Evolutionary conservation across 2,888 invertebrate genomes (phyloP).

Genomic region (Psylliodes chrysocephalus): DNA sequence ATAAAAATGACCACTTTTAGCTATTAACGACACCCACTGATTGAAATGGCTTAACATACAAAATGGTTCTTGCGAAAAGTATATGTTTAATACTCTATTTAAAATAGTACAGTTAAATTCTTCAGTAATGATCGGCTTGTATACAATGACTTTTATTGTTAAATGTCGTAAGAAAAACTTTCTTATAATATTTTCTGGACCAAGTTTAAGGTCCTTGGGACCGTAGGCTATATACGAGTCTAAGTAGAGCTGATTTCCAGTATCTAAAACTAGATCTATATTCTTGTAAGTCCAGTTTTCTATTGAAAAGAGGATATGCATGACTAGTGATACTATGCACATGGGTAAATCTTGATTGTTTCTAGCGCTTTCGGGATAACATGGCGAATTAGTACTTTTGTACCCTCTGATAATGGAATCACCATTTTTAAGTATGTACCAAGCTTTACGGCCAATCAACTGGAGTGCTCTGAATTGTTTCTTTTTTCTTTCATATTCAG

Average conservation of each 20-base stretch:
- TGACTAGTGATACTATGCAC: constrained; percentile 68
- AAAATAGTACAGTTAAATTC: constrained; percentile 48
- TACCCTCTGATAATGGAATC: constrained; percentile 65
- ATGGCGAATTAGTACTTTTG: constrained; percentile 55
- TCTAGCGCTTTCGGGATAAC: constrained; percentile 64
- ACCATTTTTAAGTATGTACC: constrained; percentile 56
- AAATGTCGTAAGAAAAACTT: constrained; percentile 68
- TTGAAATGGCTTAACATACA: constrained; percentile 68
- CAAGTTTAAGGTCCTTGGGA: constrained; percentile 63
- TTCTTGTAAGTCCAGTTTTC: constrained; percentile 68
- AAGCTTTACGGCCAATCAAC: constrained; percentile 60
- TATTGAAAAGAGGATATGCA: constrained; percentile 65
- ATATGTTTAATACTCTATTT: constrained; percentile 64
- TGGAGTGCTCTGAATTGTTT: constrained; percentile 58
- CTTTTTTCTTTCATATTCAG: constrained; percentile 50
- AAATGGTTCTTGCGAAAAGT: constrained; percentile 69
- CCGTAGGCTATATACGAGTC: constrained; percentile 70
- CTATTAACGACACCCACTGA: constrained; percentile 69
- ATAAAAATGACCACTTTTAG: constrained; percentile 67
- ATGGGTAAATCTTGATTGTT: constrained; percentile 65
- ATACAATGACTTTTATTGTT: constrained; percentile 56
- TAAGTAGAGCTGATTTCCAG: constrained; percentile 70
- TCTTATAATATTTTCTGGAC: constrained; percentile 62
- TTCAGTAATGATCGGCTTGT: constrained; percentile 55
- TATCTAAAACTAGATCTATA: constrained; percentile 68